Evolutionary conservation across 2,797 vertebrate species (phyloP), one percentile per base, ranked within the genome.

Genomic region (Chelidonichthys spinosus): DNA sequence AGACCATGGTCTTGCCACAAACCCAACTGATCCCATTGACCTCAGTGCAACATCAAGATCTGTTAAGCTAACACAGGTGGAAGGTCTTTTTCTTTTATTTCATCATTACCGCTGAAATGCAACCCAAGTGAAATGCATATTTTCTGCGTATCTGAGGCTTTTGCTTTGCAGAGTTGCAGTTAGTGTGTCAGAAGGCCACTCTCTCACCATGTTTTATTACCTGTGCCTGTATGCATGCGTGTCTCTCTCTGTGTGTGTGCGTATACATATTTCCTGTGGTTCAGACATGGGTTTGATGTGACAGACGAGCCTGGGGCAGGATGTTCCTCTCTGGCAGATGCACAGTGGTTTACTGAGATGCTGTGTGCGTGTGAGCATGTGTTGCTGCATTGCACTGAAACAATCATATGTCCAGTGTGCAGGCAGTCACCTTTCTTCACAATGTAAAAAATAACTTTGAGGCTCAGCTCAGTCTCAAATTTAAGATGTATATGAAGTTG

Each of bases 251-350:
- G 36, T 52, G 47, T 76, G 69, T 69, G 66, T 63, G 70, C 52
- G 68, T 35, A 39, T 60, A 49, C 75, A 70, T 86, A 91, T 89
- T 94, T 95, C 94, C 94, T 95, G 95, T 95, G 94, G 94, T 94
- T 85, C 93, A 95, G 95, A 95, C 94, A 90, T 91, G 89, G 94
- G 91, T 39, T 92, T 92, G 76, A 94, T 93, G 93, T 94, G 94
- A 92, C 88, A 95, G 94, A 94, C 94, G 18, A 86, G 89, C 78
- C 83, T 87, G 70, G 58, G 83, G 92, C 93, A 93, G 93, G 94
- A 95, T 94, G 93, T 93, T 86, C 76, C 82, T 88, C 84, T 84
- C 65, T 42, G 79, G 79, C 82, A 93, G 85, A 91, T 85, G 87
- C 84, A 90, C 52, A 70, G 79, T 56, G 86, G 87, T 90, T 89